phyloP scores from a whole-genome alignment of 2,113 vertebrate genomes.

The Oxyruncus cristatus region DNA sequence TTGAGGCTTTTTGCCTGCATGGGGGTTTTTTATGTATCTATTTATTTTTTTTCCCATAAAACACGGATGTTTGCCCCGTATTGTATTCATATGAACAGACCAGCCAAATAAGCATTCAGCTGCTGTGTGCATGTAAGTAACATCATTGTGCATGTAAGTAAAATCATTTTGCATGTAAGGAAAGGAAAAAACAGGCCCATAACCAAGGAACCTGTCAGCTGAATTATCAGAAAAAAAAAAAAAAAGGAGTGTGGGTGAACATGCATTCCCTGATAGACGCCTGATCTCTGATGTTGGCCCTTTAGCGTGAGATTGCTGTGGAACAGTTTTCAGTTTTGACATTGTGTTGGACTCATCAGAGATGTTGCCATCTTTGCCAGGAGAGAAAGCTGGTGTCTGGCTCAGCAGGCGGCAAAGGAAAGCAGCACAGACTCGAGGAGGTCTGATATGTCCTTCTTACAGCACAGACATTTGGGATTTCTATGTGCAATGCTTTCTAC shows the following conservation, averaged over 20 bases:
- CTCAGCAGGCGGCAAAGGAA: not conserved
- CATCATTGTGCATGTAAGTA: not conserved
- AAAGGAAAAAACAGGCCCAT: not conserved
- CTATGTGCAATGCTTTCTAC: not conserved
- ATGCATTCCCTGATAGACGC: not conserved
- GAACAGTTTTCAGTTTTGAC: slow-evolving; percentile 20
- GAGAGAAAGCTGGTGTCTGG: not conserved
- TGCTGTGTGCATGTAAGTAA: not conserved
- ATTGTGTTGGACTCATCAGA: not conserved
- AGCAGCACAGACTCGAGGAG: not conserved
- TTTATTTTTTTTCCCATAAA: not conserved
- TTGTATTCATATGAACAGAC: not conserved
- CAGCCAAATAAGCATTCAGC: not conserved
- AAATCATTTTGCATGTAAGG: not conserved
- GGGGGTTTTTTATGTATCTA: not conserved
- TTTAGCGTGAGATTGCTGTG: not conserved
- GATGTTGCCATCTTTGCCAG: not conserved
- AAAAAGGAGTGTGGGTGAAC: not conserved
- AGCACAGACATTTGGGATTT: not conserved
- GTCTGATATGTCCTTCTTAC: not conserved
- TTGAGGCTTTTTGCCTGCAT: not conserved
- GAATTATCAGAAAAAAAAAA: not conserved
- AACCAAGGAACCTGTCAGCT: not conserved
- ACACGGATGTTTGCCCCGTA: not conserved
- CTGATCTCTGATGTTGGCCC: not conserved